These are phyloP conservation scores for Indri indri DNA, from an alignment of 2,113 vertebrate genomes.

Conservation along the genomic window DNA sequence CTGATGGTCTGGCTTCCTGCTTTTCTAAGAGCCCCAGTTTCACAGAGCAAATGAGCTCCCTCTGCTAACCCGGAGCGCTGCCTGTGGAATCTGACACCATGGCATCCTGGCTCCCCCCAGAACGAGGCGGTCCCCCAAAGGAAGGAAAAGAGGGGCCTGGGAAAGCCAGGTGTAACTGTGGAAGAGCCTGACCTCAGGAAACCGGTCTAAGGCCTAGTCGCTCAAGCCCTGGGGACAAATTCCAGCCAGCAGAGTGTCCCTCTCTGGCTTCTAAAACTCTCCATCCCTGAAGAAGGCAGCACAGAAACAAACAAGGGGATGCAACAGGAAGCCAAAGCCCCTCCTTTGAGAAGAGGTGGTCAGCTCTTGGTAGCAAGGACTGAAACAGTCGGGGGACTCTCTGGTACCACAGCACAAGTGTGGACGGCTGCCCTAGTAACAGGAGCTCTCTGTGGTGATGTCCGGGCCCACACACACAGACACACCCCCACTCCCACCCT, in stretches of 20 bases:
- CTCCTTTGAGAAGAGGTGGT: background rate
- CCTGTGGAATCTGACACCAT: too few relatives aligned
- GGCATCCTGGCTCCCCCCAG: background rate
- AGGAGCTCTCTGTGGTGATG: background rate
- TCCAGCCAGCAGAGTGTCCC: background rate
- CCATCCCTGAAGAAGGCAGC: background rate
- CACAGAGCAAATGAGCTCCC: too few relatives aligned
- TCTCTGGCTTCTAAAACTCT: background rate
- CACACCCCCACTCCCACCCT: background rate
- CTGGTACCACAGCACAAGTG: rapidly evolving
- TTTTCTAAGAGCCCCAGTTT: background rate
- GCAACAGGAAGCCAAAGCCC: background rate
- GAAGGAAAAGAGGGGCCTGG: background rate
- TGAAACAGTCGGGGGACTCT: background rate
- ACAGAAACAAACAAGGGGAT: background rate
- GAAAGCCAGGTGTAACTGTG: background rate
- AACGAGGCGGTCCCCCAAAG: background rate
- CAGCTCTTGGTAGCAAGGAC: background rate
- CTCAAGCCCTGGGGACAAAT: background rate
- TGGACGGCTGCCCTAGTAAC: background rate
- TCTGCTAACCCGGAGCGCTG: background rate
- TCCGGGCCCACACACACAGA: rapidly evolving
- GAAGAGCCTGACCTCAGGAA: background rate
- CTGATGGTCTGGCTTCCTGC: too few relatives aligned
- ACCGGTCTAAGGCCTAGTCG: too few relatives aligned